Percentiles rank a stretch among this genome's conserved stretches.
These are phyloP conservation scores for Tiphia femorata DNA, from an alignment of 2,888 invertebrate species.

Conservation along the genomic window DNA sequence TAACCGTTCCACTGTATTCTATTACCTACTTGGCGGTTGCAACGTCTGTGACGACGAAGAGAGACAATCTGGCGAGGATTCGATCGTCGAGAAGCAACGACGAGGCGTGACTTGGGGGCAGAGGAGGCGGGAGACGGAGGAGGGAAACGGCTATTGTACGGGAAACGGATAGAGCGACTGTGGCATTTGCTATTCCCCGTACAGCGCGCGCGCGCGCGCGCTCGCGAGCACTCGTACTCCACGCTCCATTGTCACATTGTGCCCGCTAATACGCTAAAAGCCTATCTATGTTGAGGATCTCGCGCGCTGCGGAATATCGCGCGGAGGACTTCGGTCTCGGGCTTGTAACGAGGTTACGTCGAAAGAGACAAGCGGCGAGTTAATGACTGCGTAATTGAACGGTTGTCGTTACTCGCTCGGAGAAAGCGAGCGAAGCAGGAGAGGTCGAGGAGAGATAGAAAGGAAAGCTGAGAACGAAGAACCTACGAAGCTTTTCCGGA, in stretches of 20 bases:
- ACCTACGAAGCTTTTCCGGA: no score
- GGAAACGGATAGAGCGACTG: constrained; percentile 63
- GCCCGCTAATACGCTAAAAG: constrained; percentile 69
- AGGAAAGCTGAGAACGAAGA: no score
- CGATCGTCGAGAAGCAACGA: not conserved
- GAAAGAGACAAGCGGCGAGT: constrained; percentile 65
- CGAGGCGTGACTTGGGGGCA: not conserved
- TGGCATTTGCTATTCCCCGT: constrained; percentile 66
- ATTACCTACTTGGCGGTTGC: no score
- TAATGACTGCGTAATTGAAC: constrained; percentile 65
- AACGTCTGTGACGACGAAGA: not conserved
- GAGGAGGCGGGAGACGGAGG: constrained; percentile 6
- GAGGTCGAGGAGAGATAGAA: no score
- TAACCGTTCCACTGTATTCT: no score
- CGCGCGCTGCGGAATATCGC: constrained; percentile 62
- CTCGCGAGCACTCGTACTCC: no score
- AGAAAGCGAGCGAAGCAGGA: no score
- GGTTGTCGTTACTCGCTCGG: constrained; percentile 29
- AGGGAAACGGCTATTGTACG: constrained; percentile 48
- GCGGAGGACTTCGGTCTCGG: constrained; percentile 62
- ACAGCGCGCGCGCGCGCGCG: no score
- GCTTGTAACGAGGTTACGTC: constrained; percentile 64
- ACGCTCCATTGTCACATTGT: constrained; percentile 66
- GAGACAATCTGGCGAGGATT: no score
- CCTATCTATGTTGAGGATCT: constrained; percentile 68